Conservation (phyloP, 2,888 invertebrate genomes). For the Lissocephala sabroskyi region DNA sequence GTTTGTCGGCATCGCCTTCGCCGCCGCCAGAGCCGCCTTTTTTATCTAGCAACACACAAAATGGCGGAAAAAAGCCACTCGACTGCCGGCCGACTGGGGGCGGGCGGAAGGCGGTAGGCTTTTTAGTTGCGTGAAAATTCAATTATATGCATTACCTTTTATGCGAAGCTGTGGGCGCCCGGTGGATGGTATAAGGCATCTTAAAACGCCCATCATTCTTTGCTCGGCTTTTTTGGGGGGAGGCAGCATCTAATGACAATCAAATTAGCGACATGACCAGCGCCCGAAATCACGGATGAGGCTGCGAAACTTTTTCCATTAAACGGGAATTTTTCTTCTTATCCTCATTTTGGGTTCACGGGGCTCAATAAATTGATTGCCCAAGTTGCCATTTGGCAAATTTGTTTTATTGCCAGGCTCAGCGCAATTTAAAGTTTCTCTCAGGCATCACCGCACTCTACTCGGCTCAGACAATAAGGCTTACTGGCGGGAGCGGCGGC, state of each 20-base stretch:
- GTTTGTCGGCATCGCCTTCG: neutral
- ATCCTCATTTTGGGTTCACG: conserved; percentile 12
- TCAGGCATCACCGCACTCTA: conserved; percentile 13
- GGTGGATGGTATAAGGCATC: no score
- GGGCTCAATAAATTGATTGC: conserved; percentile 30
- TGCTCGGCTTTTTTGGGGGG: conserved; percentile 12
- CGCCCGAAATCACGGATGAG: no score
- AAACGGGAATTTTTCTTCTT: conserved; percentile 31
- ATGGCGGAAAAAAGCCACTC: neutral
- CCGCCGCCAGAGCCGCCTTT: no score
- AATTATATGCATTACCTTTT: conserved; percentile 60
- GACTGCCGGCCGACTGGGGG: neutral
- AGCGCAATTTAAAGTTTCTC: conserved; percentile 22
- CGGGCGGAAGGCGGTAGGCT: conserved; percentile 29
- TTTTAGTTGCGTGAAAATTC: conserved; percentile 61
- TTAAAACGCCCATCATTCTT: neutral
- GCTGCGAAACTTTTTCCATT: conserved; percentile 58
- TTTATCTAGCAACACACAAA: neutral
- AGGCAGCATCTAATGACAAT: conserved; percentile 54
- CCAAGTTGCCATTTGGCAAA: conserved; percentile 28
- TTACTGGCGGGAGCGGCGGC: conserved; percentile 2
- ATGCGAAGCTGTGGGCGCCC: no score
- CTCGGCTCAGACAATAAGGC: conserved; percentile 18
- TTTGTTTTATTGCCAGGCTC: conserved; percentile 24
- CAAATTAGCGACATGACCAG: conserved; percentile 41